Evolutionary conservation across 2,888 invertebrate genomes (phyloP).

Genomic region (Calameuta filiformis): DNA sequence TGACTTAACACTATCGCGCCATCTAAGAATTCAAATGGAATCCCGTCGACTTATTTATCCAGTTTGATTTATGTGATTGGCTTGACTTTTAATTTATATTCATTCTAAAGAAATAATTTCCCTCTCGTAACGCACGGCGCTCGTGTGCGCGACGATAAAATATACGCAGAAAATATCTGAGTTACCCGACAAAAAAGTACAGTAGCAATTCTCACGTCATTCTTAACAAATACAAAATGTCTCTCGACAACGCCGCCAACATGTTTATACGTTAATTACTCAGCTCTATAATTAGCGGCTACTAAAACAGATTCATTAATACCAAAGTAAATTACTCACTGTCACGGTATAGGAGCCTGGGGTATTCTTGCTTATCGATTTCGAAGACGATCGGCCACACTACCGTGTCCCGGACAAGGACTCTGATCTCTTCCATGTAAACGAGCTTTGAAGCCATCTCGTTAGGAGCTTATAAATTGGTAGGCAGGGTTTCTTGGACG

Average conservation of each 20-base stretch:
- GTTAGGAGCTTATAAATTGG: constrained; percentile 59
- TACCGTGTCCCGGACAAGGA: background rate
- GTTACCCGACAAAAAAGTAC: background rate
- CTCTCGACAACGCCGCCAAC: background rate
- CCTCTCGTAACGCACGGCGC: background rate
- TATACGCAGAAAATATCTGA: background rate
- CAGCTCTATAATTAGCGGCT: background rate
- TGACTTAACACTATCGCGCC: background rate
- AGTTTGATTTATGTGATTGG: background rate
- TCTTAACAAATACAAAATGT: background rate
- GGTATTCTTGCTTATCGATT: background rate
- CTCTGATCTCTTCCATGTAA: constrained; percentile 54
- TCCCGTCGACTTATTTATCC: background rate
- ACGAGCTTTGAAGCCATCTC: constrained; percentile 54
- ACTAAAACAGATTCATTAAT: background rate
- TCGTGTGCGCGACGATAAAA: background rate
- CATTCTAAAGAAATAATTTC: background rate
- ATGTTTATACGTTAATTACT: background rate
- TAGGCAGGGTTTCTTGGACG: constrained; percentile 51
- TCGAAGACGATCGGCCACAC: background rate
- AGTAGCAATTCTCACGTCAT: background rate
- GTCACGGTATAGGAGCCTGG: background rate
- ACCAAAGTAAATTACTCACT: background rate
- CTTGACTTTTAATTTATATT: background rate
- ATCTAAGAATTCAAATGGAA: background rate